Evolutionary conservation across 2,797 vertebrate genomes (phyloP).

Genomic region (Adrianichthys oophorus): DNA sequence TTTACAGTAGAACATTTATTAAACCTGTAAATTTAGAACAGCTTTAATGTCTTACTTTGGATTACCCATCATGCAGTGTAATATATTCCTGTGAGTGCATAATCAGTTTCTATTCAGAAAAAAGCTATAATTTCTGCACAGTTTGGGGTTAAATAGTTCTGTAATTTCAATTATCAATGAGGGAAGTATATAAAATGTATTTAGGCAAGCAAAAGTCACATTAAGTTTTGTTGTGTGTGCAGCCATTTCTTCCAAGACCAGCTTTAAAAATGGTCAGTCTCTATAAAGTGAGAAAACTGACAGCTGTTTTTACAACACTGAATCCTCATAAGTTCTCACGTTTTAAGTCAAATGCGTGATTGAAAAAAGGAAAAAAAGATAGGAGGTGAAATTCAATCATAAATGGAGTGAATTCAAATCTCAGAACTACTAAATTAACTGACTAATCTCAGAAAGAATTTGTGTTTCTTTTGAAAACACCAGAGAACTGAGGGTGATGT

Average conservation of each 20-base stretch:
- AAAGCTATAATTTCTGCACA: no score
- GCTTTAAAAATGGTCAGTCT: slow-evolving; percentile 30
- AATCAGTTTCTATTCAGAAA: no score
- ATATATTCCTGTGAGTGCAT: no score
- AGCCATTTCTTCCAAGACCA: slow-evolving; percentile 23
- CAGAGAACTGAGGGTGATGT: background rate
- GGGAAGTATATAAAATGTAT: slow-evolving; percentile 22
- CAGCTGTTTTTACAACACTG: slow-evolving; percentile 46
- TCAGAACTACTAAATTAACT: no score
- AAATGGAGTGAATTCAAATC: slow-evolving; percentile 15
- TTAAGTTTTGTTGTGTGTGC: background rate
- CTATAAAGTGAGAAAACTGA: slow-evolving; percentile 25
- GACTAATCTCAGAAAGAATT: background rate
- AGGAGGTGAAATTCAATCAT: slow-evolving; percentile 40
- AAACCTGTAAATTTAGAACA: no score
- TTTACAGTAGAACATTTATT: no score
- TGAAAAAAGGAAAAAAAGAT: slow-evolving; percentile 13
- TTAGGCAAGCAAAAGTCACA: slow-evolving; percentile 7
- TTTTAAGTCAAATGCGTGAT: slow-evolving; percentile 34
- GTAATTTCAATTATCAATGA: no score
- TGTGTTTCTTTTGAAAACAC: slow-evolving; percentile 1
- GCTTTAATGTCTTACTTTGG: no score
- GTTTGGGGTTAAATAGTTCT: no score
- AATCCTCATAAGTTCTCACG: slow-evolving; percentile 27
- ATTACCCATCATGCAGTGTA: no score